Evolutionary conservation across 1,140 invertebrate genomes (phyloP), one percentile per base, ranked within the genome.

Genomic region (Cecropterus lyciades): DNA sequence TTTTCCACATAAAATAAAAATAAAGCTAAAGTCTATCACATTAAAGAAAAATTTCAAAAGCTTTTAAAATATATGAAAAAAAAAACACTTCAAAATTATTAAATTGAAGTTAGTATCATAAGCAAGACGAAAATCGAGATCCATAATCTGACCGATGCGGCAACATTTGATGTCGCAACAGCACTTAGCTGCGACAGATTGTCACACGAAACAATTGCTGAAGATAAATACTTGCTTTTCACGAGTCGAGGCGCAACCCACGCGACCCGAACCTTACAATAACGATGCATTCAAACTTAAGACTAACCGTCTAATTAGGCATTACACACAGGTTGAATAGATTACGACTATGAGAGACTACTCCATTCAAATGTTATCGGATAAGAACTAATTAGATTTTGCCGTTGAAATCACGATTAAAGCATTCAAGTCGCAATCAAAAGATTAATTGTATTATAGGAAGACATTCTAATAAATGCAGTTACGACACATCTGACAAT

Each of bases 211-310:
- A 63, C 59, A 63, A 63, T 63, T 42, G 59, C 59, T 51, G 59
- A 49, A 62, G 59, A 62, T 62, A 51, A 62, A 62, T 49, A 62
- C 59, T 62, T 13, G 59, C 59, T 53, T 65, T 60, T 52, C 48
- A 51, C 33, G 59, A 14, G 59, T 16, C 46, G 9, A 37, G 42
- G 42, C 30, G 49, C 70, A 64, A 60, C 74, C 72, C 70, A 77
- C 79, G 69, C 74, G 48, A 55, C 46, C 63, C 62, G 67, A 62
- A 27, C 30, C 46, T 63, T 52, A 67, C 59, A 75, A 75, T 76
- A 82, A 84, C 79, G 76, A 79, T 70, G 75, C 77, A 88, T 82
- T 82, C 68, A 85, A 82, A 71, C 52, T 67, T 66, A 71, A 63
- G 70, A 77, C 69, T 74, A 49, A 40, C 57, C 57, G 57, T 62